Base-by-base conservation (phyloP, 2,113 vertebrate genomes). In the Colius striatus region DNA sequence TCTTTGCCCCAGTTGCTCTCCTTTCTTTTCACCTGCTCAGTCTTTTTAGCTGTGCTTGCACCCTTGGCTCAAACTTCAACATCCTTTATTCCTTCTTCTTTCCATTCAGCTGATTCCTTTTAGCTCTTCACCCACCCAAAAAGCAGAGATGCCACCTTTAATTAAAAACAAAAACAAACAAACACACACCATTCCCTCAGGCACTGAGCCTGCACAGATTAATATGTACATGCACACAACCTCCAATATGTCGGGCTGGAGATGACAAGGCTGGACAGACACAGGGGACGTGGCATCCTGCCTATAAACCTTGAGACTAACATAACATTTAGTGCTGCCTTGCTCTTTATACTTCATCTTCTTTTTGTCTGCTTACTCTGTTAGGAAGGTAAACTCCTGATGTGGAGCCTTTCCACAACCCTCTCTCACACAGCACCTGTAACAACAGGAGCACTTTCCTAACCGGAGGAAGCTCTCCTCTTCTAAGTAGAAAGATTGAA, bases 141-240 rank as follows among this genome's bases (percentile, higher is more conserved):
- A 93, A 91, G 45, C 77, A 84, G 61, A 91, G 77, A 82, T 63
- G 84, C 30, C 74, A 67, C 71, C 67, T 96, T 96, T 95, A 96
- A 95, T 93, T 95, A 96, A 95, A 93, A 91, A 53, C 73, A 92
- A 92, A 95, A 80, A 2, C 80, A 93, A 84, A 92, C 54, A 84
- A 91, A 89, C 71, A 79, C 51, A 79, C 87, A 72, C 84, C 45
- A 10, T 84, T 79, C 82, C 95, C 87, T 85, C 82, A 41, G 96
- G 94, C 94, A 87, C 58, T 0, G 0, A 78, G 94, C 67, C 95
- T 95, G 73, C 91, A 81, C 77, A 87, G 93, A 96, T 92, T 89
- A 96, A 87, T 84, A 89, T 22, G 75, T 50, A 90, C 87, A 62
- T 34, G 67, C 75, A 83, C 92, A 70, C 41, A 87, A 36, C 47